phyloP scores from a whole-genome alignment of 2,888 invertebrate species.

The Napeogenes sylphis region DNA sequence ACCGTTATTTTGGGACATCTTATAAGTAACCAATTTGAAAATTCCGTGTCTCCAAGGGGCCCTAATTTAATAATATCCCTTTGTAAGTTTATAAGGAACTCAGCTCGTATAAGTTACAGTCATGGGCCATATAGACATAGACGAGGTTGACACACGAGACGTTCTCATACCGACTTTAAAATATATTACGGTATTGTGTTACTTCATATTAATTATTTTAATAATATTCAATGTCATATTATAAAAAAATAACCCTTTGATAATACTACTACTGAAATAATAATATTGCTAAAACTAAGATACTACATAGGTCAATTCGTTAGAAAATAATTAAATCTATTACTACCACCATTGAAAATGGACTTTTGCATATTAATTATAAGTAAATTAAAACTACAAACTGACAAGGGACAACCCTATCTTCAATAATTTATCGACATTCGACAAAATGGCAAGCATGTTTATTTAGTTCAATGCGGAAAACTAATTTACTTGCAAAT shows the following conservation, averaged over 20 bases:
- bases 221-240: no score
- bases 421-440: neutral
- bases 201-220: no score
- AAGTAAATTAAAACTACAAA: neutral
- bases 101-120: conserved; percentile 12
- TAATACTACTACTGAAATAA: no score
- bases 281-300: no score
- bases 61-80: conserved; percentile 17
- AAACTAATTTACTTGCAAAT: conserved; percentile 1
- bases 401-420: neutral
- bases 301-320: no score
- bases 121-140: neutral
- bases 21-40: conserved; percentile 6
- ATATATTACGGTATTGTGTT: no score
- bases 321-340: no score
- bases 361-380: no score
- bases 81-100: conserved; percentile 14
- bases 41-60: conserved; percentile 13
- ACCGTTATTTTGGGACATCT: neutral
- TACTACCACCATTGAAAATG: no score
- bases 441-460: neutral
- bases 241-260: no score
- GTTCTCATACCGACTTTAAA: neutral
- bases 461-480: neutral
- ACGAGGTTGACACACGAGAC: neutral